A percentile compares a stretch with the other conserved stretches of the same genome.
Evolutionary conservation across 2,113 vertebrate genomes (phyloP).

Genomic region (Cyrtonyx montezumae): DNA sequence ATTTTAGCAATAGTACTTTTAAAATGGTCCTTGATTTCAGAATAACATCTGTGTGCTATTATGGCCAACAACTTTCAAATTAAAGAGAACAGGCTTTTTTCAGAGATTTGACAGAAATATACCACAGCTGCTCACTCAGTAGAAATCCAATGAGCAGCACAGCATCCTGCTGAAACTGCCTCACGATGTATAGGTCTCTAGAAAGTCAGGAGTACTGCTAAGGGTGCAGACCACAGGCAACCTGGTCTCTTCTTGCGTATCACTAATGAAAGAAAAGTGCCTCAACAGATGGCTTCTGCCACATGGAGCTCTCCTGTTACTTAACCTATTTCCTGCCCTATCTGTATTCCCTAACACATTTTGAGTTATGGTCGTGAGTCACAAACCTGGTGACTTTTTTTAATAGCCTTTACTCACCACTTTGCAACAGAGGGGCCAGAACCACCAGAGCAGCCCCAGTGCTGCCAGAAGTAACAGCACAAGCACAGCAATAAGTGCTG

Average conservation of each 20-base stretch:
- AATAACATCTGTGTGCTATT: constrained; percentile 21
- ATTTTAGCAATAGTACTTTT: constrained; percentile 14
- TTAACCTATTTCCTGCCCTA: not conserved
- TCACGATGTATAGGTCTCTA: accelerated
- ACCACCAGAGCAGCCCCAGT: constrained; percentile 93
- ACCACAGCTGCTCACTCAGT: not conserved
- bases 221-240: not conserved
- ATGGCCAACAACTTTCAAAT: not conserved
- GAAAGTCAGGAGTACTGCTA: not conserved
- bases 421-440: constrained; percentile 97
- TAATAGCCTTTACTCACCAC: constrained; percentile 84
- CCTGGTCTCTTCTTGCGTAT: not conserved
- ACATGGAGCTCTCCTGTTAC: not conserved
- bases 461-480: constrained; percentile 84
- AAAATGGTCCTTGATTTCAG: constrained; percentile 12
- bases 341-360: not conserved
- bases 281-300: not conserved
- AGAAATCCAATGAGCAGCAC: not conserved
- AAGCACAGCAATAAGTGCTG: constrained; percentile 84
- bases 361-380: not conserved
- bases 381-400: not conserved
- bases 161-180: not conserved
- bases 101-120: not conserved
- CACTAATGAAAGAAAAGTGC: not conserved
- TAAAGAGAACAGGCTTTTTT: not conserved